Evolutionary conservation across 1,140 invertebrate genomes (phyloP).

Genomic region (Atopsyche davidsoni): DNA sequence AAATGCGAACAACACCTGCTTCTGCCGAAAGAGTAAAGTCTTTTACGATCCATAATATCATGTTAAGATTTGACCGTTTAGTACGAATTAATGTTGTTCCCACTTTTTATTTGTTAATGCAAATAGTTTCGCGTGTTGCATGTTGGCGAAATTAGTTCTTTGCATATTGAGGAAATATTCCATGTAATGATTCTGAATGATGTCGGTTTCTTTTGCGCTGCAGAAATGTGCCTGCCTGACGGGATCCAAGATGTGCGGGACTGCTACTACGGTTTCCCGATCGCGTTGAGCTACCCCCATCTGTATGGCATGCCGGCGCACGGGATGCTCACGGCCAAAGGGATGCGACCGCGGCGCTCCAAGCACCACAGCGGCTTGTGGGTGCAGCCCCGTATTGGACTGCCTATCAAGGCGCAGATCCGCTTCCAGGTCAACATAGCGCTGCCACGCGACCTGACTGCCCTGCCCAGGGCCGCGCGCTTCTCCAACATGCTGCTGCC

Average conservation of each 20-base stretch:
- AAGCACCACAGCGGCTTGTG: slow-evolving; percentile 32
- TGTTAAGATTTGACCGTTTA: no score
- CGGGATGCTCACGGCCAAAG: slow-evolving; percentile 61
- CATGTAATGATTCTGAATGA: neutral
- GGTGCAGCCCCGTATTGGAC: slow-evolving; percentile 57
- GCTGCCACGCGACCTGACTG: slow-evolving; percentile 57
- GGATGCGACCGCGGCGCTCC: slow-evolving; percentile 59
- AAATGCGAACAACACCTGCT: slow-evolving; percentile 67
- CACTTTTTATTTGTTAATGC: slow-evolving; percentile 2
- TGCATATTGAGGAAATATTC: neutral
- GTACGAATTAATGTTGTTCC: no score
- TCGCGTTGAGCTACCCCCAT: slow-evolving; percentile 80
- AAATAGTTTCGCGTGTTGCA: neutral
- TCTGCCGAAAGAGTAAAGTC: slow-evolving; percentile 54
- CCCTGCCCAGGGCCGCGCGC: slow-evolving; percentile 53
- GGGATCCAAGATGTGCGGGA: slow-evolving; percentile 71
- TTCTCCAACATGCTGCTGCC: slow-evolving; percentile 66
- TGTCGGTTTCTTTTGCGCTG: slow-evolving; percentile 7
- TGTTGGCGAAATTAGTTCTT: neutral
- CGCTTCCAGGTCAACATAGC: slow-evolving; percentile 82
- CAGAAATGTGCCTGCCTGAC: slow-evolving; percentile 58
- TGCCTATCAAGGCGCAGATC: slow-evolving; percentile 64
- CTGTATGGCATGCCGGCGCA: slow-evolving; percentile 69
- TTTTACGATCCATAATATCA: no score
- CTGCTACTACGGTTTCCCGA: slow-evolving; percentile 80